Base-by-base conservation (phyloP, 2,888 invertebrate genomes). In the Bruchidius siliquastri region DNA sequence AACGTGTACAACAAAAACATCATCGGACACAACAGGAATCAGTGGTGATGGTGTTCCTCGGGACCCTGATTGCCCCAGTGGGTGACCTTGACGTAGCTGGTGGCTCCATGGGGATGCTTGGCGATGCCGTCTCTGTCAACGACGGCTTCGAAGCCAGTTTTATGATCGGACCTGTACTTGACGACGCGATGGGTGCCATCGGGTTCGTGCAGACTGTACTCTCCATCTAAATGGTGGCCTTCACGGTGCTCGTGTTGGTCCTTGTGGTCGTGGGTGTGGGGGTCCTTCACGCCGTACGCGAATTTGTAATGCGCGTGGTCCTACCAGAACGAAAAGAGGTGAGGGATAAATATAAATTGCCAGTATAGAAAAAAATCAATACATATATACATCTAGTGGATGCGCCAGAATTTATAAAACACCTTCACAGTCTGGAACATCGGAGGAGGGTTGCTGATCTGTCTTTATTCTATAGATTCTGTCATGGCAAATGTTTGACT, bases 181-280 rank as follows among this genome's bases (percentile, higher is more conserved):
- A 86, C 86, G 6, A 84, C 80, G 20, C 86, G 81, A 21, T 81
- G 81, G 72, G 85, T 85, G 75, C 86, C 86, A 78, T 86, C 86
- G 32, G 86, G 83, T 77, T 86, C 86, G 67, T 84, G 81, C 20
- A 86, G 74, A 69, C 82, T 81, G 81, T 86, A 86, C 20, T 79
- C 81, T 67, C 86, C 86, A 72, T 84, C 83, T 26, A 85, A 85
- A 22, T 83, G 77, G 73, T 86, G 82, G 4, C 86, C 86, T 73
- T 86, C 82, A 30, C 85, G 81, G 73, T 83, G 82, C 77, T 86
- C 86, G 74, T 83, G 81, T 74, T 86, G 86, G 20, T 82, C 81
- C 77, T 86, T 85, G 74, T 82, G 79, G 77, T 86, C 86, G 26
- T 84, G 83, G 67, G 86, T 86, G 73, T 86, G 85, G 20, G 84